Evolutionary conservation across 2,888 invertebrate genomes (phyloP).

Genomic region (Keiferia lycopersicella): DNA sequence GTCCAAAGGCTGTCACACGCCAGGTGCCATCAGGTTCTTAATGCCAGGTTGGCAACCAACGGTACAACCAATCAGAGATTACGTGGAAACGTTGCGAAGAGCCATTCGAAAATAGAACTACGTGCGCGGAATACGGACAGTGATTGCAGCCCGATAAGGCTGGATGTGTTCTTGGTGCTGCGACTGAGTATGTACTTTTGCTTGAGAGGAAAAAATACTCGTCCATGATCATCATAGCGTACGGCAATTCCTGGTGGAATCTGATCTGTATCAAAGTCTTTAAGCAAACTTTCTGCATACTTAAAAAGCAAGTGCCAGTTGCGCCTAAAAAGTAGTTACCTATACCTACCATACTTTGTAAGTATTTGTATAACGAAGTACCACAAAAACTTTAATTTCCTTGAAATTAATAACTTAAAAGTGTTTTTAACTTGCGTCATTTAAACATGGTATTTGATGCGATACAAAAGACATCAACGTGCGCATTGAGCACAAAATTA

Average conservation of each 20-base stretch:
- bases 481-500: not conserved
- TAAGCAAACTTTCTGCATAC: no score
- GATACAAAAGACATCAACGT: conserved; percentile 26
- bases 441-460: not conserved
- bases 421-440: not conserved
- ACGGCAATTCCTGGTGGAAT: no score
- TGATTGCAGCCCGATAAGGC: not conserved
- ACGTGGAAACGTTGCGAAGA: conserved; percentile 55
- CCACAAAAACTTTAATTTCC: no score
- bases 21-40: conserved; percentile 38
- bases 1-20: conserved; percentile 23
- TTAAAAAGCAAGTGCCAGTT: no score
- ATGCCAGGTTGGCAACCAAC: conserved; percentile 43
- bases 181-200: not conserved
- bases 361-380: no score
- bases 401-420: no score
- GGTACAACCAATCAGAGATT: conserved; percentile 64
- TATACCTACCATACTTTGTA: no score
- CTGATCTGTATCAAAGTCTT: no score
- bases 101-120: conserved; percentile 46
- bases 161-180: conserved; percentile 1
- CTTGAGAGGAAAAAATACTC: no score
- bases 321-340: no score
- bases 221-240: no score
- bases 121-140: conserved; percentile 24